A percentile compares a stretch with the other conserved stretches of the same genome.
phyloP scores from a whole-genome alignment of 2,113 vertebrate species.

The Gymnobelideus leadbeateri region DNA sequence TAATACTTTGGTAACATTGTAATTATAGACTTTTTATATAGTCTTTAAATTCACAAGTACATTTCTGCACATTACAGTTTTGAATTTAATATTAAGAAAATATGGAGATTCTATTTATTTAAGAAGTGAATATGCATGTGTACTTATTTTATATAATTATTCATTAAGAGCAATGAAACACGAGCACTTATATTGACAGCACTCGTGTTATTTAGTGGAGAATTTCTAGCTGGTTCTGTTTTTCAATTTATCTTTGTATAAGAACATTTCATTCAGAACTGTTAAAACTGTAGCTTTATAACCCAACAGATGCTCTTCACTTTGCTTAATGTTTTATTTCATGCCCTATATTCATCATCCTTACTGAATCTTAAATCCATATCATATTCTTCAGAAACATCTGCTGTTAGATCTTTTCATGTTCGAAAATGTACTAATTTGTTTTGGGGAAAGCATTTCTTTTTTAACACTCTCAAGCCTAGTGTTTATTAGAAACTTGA shows the following conservation, averaged over 20 bases:
- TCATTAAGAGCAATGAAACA: conserved; percentile 39
- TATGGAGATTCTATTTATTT: background rate
- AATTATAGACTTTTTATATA: background rate
- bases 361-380: conserved; percentile 76
- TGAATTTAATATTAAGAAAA: background rate
- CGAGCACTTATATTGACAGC: background rate
- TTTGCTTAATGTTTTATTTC: conserved; percentile 78
- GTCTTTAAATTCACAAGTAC: background rate
- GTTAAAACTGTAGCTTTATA: conserved; percentile 59
- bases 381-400: conserved; percentile 78
- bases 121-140: conserved; percentile 8
- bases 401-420: conserved; percentile 72
- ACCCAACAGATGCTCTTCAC: conserved; percentile 79
- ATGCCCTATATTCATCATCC: conserved; percentile 73
- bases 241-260: conserved; percentile 69
- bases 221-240: conserved; percentile 44
- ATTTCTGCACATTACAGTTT: background rate
- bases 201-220: conserved; percentile 51
- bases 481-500: conserved; percentile 60
- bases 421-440: conserved; percentile 76
- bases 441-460: conserved; percentile 65
- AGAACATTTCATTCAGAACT: conserved; percentile 39
- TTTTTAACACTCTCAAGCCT: conserved; percentile 75
- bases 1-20: background rate
- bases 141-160: background rate